Base-by-base conservation (phyloP, 2,113 vertebrate species). In the Peromyscus leucopus region DNA sequence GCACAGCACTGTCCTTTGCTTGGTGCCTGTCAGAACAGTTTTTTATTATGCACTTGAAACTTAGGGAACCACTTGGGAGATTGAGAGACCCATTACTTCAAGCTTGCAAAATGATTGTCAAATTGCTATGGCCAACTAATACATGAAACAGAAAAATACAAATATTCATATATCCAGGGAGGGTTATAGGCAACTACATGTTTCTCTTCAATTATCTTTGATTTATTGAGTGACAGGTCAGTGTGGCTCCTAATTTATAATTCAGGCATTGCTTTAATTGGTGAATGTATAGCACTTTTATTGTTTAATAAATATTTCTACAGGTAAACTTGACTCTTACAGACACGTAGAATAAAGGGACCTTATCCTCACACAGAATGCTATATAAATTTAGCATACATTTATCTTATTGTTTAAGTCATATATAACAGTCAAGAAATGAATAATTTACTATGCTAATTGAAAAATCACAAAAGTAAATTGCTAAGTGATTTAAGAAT, bases 241-340 rank as follows among this genome's bases (percentile, higher is more conserved):
- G 51, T 79, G 21, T 78, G 42, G 12, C 61, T 95, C 39, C 11
- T 95, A 86, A 92, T 93, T 95, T 96, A 78, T 95, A 96, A 96
- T 59, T 78, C 76, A 97, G 36, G 26, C 86, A 36, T 63, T 67
- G 48, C 86, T 96, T 90, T 94, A n/a, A 89, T 67, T 96, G n/a
- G 36, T 78, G 51, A 94, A 91, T 93, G 75, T 74, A 79, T n/a
- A 79, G 17, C 57, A 65, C 28, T 96, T 92, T 93, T 93, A 96
- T 88, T 92, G 79, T 82, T 67, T 96, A 96, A 96, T 96, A 95
- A 96, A 97, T 90, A 92, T 90, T 96, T 95, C 24, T 61, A 94
- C 19, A 91, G 61, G 74, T 79, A 94, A 94, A 39, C 13, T n/a
- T 86, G 31, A 93, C 19, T 76, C 92, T 90, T 93, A 74, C 3